phyloP scores from a whole-genome alignment of 2,888 invertebrate species.

The Xylophagus ater region DNA sequence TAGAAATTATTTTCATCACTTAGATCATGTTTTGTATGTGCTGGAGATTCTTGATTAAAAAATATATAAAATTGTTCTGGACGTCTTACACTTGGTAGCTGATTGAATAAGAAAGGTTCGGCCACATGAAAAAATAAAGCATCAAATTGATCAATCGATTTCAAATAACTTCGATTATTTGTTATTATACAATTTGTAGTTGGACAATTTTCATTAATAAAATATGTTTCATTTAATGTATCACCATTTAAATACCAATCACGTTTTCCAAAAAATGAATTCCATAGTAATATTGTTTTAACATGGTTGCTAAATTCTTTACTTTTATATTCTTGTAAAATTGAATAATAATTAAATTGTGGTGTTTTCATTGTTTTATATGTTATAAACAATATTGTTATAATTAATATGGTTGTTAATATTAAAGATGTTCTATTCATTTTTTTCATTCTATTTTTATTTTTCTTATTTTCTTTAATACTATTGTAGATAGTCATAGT shows the following conservation, averaged over 20 bases:
- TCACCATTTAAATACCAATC: slow-evolving; percentile 31
- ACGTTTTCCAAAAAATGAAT: slow-evolving; percentile 27
- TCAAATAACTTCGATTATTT: slow-evolving; percentile 28
- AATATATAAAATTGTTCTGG: slow-evolving; percentile 42
- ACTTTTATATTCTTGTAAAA: no score
- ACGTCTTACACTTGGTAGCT: slow-evolving; percentile 34
- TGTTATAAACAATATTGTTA: no score
- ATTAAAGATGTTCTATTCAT: no score
- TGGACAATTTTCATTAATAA: no score
- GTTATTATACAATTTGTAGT: slow-evolving; percentile 40
- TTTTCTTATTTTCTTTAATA: no score
- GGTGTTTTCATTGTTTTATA: no score
- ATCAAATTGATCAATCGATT: slow-evolving; percentile 37
- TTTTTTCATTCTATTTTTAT: no score
- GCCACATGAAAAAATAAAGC: slow-evolving; percentile 44
- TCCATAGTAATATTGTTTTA: slow-evolving; percentile 31
- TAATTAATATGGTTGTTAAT: no score
- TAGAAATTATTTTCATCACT: slow-evolving; percentile 39
- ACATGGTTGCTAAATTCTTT: no score
- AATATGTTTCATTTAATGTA: no score
- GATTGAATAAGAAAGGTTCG: slow-evolving; percentile 29
- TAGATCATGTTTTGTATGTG: slow-evolving; percentile 31
- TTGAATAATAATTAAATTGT: no score
- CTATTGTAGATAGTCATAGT: no score
- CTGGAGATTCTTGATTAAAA: slow-evolving; percentile 40